These are phyloP conservation scores for Agapornis roseicollis DNA, from an alignment of 2,113 vertebrate genomes.

Conservation along the genomic window DNA sequence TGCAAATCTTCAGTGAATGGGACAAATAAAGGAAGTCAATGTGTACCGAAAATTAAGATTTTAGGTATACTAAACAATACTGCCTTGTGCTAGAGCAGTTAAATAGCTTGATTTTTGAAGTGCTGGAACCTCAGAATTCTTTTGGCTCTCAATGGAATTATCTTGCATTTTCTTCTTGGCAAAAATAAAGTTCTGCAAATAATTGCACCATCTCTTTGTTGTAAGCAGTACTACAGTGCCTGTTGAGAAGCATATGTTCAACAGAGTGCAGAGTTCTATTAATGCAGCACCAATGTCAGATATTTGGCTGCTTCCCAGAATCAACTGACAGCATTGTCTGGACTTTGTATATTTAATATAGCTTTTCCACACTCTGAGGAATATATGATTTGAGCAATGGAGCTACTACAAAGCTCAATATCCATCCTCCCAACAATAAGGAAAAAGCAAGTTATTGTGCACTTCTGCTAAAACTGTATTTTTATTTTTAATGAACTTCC, in stretches of 20 bases:
- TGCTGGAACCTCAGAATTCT: neutral
- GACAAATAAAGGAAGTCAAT: neutral
- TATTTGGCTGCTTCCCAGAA: constrained; percentile 51
- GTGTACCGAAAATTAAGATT: neutral
- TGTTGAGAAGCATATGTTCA: constrained; percentile 53
- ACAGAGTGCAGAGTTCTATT: neutral
- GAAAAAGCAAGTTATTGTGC: neutral
- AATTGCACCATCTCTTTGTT: neutral
- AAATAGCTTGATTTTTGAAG: neutral
- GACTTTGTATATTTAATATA: neutral
- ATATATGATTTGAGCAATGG: constrained; percentile 4
- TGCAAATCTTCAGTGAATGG: neutral
- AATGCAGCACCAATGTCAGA: constrained; percentile 10
- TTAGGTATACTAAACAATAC: neutral
- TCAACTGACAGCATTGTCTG: constrained; percentile 30
- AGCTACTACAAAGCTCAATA: constrained; percentile 10
- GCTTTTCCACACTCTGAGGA: neutral
- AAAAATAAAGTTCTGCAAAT: constrained; percentile 3
- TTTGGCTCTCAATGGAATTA: neutral
- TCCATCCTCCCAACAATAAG: neutral
- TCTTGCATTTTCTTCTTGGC: neutral
- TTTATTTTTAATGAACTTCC: neutral
- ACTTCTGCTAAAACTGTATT: neutral
- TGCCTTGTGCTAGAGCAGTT: neutral
- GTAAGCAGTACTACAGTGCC: constrained; percentile 16